Evolutionary conservation across 2,113 vertebrate genomes (phyloP).

Genomic region (Lophochroa leadbeateri): DNA sequence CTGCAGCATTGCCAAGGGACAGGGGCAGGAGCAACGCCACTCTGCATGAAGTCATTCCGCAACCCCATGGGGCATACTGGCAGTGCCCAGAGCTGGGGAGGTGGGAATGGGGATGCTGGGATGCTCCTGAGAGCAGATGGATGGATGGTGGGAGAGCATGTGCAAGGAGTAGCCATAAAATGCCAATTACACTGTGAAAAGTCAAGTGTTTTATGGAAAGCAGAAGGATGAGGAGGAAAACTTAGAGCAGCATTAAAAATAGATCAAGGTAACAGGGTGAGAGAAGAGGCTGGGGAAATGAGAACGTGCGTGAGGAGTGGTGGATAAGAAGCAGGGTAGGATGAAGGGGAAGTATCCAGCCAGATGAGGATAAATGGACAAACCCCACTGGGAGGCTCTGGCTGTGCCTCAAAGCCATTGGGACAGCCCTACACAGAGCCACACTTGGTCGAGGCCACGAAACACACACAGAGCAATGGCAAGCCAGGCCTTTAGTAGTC

Average conservation of each 20-base stretch:
- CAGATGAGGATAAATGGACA: background rate
- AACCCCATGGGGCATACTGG: fast-evolving
- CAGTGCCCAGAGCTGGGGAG: background rate
- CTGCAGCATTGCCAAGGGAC: fast-evolving
- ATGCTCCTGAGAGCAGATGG: background rate
- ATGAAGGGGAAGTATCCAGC: background rate
- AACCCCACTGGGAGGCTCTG: fast-evolving
- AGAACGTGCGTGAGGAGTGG: background rate
- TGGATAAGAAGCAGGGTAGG: background rate
- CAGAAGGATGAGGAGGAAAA: background rate
- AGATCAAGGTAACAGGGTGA: background rate
- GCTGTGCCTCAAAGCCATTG: background rate
- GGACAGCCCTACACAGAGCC: background rate
- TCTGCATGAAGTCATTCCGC: background rate
- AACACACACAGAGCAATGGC: fast-evolving
- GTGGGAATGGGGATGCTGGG: background rate
- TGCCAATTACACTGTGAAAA: background rate
- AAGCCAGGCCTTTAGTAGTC: background rate
- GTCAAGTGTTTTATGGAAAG: background rate
- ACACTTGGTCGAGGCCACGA: fast-evolving
- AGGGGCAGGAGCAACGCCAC: background rate
- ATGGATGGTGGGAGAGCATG: fast-evolving
- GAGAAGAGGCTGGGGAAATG: background rate
- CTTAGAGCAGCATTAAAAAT: background rate
- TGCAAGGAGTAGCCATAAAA: background rate